Base-by-base conservation (phyloP, 2,113 vertebrate species). In the Hippolais icterina region DNA sequence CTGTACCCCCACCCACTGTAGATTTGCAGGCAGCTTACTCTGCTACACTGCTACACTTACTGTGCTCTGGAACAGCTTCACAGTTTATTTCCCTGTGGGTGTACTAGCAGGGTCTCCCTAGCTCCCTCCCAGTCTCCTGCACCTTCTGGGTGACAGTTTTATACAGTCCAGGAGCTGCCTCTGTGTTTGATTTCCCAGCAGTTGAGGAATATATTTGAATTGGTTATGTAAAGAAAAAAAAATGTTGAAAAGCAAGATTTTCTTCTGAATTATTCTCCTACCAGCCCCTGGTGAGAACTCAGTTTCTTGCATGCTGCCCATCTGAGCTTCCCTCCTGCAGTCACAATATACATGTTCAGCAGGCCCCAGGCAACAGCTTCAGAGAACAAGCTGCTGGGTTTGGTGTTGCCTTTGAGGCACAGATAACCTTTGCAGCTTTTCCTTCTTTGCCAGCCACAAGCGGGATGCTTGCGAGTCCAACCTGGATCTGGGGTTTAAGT, bases 391-490 rank as follows among this genome's bases (percentile, higher is more conserved):
- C 82, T 81, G 84, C 37, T 61, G 54, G 70, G 44, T 68, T 64
- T 95, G 39, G 16, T 49, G 53, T 60, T 91, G 88, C 56, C 79
- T 96, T 96, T n/a, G 7, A 96, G 85, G 81, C 61, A 76, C 28
- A 65, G 57, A 94, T 83, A 94, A 93, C 57, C 63, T 95, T 95
- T 96, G 89, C 82, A 83, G 52, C 0, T 0, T 39, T 69, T 81
- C 57, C 59, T 92, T 78, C 39, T 88, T 76, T 84, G 50, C 71
- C 61, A 86, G 87, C 60, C 52, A 86, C 80, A 72, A 72, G 63
- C 0, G 3, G 37, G 54, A 85, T 46, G 68, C 37, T 74, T 31
- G 64, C 3, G 1, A 66, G 53, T 56, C 80, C 63, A 29, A 3
- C 69, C 29, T 37, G 83, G 69, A 77, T 47, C 23, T 25, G 77